Evolutionary conservation across 2,888 invertebrate genomes (phyloP).

Genomic region (Crocallis elinguaria): DNA sequence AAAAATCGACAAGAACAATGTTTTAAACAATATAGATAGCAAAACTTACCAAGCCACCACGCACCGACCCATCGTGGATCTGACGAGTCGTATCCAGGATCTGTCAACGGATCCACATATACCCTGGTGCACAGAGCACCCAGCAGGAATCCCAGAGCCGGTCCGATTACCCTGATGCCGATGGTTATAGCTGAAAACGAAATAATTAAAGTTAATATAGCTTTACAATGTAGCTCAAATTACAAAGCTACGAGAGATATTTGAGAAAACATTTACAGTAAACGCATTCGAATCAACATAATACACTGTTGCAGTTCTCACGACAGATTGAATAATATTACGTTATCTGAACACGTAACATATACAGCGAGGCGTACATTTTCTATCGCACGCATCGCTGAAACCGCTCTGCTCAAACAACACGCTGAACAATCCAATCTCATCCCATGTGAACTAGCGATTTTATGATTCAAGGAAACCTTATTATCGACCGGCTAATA

Average conservation of each 20-base stretch:
- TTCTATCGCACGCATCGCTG: conserved; percentile 47
- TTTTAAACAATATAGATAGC: too few species aligned
- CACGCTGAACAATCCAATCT: conserved; percentile 1
- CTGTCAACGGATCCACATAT: conserved; percentile 91
- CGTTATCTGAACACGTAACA: conserved; percentile 42
- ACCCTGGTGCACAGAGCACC: conserved; percentile 95
- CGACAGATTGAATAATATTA: conserved; percentile 54
- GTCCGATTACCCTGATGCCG: conserved; percentile 95
- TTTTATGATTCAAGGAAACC: conserved; percentile 50
- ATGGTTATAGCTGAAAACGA: conserved; percentile 92
- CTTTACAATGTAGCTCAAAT: too few species aligned
- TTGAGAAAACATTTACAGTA: neutral
- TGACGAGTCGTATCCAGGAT: conserved; percentile 90
- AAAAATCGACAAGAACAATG: too few species aligned
- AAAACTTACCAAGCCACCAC: conserved; percentile 97
- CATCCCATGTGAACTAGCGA: conserved; percentile 27
- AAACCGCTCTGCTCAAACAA: conserved; percentile 21
- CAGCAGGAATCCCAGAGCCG: conserved; percentile 94
- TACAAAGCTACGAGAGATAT: conserved; percentile 18
- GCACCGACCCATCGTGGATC: conserved; percentile 98
- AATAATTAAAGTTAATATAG: too few species aligned
- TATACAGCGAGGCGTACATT: conserved; percentile 43
- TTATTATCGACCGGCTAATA: conserved; percentile 51
- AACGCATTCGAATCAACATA: conserved; percentile 9
- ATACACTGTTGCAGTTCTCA: conserved; percentile 37